Conservation (phyloP, 2,113 vertebrate species). For the Tangachromis dhanisi region DNA sequence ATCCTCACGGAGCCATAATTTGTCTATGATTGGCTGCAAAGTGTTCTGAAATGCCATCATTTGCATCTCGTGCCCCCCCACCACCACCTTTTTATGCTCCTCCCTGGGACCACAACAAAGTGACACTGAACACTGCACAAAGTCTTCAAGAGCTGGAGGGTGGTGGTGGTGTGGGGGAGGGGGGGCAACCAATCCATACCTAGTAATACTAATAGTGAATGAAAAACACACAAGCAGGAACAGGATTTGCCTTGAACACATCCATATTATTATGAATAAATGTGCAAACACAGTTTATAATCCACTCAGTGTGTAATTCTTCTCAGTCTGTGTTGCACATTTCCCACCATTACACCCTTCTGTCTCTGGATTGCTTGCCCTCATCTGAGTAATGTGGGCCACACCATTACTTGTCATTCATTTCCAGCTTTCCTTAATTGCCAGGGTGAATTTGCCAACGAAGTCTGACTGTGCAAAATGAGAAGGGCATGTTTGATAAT, state of each 20-base stretch:
- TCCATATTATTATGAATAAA: not conserved
- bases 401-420: conserved; percentile 75
- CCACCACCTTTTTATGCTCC: not conserved
- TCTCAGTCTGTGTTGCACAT: not conserved
- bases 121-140: not conserved
- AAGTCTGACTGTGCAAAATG: conserved; percentile 91
- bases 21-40: conserved; percentile 32
- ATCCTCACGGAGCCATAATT: conserved; percentile 24
- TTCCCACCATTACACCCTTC: conserved; percentile 15
- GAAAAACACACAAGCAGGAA: not conserved
- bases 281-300: not conserved
- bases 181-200: not conserved
- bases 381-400: conserved; percentile 7
- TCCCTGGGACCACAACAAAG: conserved; percentile 38
- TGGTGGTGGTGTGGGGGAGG: not conserved
- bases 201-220: conserved; percentile 6
- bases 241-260: not conserved
- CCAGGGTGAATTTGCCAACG: conserved; percentile 84
- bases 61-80: conserved; percentile 2
- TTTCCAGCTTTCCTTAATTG: conserved; percentile 88
- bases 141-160: not conserved
- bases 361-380: not conserved
- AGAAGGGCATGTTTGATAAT: conserved; percentile 90
- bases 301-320: not conserved
- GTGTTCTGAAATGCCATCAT: conserved; percentile 31